Base-by-base conservation (phyloP, 2,797 vertebrate species). In the Lycodopsis pacificus region DNA sequence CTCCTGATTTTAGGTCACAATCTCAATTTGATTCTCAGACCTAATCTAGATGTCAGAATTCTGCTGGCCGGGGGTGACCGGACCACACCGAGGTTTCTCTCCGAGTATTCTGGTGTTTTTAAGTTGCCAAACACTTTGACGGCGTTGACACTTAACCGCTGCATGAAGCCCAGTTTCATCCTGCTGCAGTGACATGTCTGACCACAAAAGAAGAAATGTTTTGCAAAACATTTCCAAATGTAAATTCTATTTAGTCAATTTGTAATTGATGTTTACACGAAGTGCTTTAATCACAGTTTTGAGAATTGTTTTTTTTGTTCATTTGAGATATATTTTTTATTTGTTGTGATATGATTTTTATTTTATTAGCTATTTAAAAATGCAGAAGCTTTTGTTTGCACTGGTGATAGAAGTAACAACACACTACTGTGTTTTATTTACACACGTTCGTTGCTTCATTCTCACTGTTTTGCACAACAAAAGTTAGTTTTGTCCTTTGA, bases 391-490 rank as follows among this genome's bases (percentile, higher is more conserved):
- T 86, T 66, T 66, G 19, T 85, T 88, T 84, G 67, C 58, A 79
- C 83, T 65, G 59, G 42, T 76, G 75, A 76, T 73, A 51, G 48
- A 56, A 56, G 40, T 66, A 32, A 25, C 36, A 17, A 40, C 19
- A 19, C 42, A 44, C 38, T n/a, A 20, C n/a, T 5, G 44, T 42
- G 42, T 73, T 64, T 27, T 17, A 59, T 81, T 63, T n/a, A 46
- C 25, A 56, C 62, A 19, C 64, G 69, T 67, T 74, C 0, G 25
- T 61, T 61, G 56, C 69, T 20, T 13, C 40, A 17, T 48, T 70
- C 11, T 62, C 30, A 17, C 1, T 3, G 34, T 71, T 85, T 88
- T 90, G 86, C 87, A 87, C 85, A 80, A 34, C 13, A 46, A 59
- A 77, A 3, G 17, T n/a, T 38, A 14, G 10, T 82, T 80, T 87